A percentile compares a stretch with the other conserved stretches of the same genome.
Evolutionary conservation across 2,113 vertebrate species (phyloP).

Genomic region (Phoxinus phoxinus): DNA sequence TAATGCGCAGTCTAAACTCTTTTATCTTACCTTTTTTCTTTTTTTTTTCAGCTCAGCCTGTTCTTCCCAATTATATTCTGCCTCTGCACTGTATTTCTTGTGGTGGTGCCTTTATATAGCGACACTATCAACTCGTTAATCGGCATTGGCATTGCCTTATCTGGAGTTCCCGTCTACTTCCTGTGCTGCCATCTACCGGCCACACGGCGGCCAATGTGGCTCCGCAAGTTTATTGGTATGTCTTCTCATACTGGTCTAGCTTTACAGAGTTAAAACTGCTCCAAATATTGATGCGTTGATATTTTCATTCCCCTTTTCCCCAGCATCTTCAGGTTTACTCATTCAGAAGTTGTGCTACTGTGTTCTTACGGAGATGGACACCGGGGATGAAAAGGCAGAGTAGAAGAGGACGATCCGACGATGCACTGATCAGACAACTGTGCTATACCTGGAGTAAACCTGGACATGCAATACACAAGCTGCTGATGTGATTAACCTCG

Average conservation of each 20-base stretch:
- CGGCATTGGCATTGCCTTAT: slow-evolving; percentile 86
- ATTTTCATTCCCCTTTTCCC: background rate
- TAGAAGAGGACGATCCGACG: slow-evolving; percentile 47
- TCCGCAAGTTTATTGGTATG: slow-evolving; percentile 80
- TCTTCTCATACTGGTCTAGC: background rate
- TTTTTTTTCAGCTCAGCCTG: slow-evolving; percentile 79
- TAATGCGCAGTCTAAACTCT: background rate
- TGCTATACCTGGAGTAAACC: background rate
- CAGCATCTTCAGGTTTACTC: slow-evolving; percentile 72
- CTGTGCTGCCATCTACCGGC: slow-evolving; percentile 81
- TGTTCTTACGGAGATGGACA: slow-evolving; percentile 87
- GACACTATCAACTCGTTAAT: slow-evolving; percentile 89
- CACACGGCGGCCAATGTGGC: slow-evolving; percentile 74
- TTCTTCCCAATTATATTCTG: slow-evolving; percentile 89
- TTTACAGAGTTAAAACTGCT: background rate
- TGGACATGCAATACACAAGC: background rate
- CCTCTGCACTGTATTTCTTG: slow-evolving; percentile 88
- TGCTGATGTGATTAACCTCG: slow-evolving; percentile 13
- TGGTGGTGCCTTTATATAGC: slow-evolving; percentile 89
- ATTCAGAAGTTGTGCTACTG: slow-evolving; percentile 86
- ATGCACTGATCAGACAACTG: background rate
- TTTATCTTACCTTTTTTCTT: background rate
- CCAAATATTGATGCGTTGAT: background rate
- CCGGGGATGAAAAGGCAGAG: slow-evolving; percentile 68
- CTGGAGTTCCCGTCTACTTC: slow-evolving; percentile 88